Conservation (phyloP, 2,797 vertebrate species). For the Mus caroli region DNA sequence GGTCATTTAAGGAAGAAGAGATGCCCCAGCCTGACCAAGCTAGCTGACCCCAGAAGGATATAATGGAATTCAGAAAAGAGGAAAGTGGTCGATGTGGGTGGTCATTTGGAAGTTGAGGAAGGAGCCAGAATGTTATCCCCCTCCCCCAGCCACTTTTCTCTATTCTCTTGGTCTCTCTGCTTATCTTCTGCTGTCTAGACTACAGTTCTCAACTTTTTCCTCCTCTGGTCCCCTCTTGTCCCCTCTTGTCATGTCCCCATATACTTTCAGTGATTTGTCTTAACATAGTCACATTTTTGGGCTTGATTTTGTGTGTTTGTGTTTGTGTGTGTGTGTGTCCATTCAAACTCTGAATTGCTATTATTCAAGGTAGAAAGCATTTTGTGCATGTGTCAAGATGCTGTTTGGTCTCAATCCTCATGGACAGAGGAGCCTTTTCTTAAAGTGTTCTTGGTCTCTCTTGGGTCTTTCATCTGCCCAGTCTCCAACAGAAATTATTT, state of each 20-base stretch:
- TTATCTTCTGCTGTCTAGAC: background rate
- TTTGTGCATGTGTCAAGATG: background rate
- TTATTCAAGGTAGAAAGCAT: constrained; percentile 16
- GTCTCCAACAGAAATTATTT: background rate
- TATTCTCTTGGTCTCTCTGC: background rate
- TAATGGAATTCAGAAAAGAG: background rate
- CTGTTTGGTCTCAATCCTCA: background rate
- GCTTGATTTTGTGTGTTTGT: background rate
- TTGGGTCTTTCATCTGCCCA: background rate
- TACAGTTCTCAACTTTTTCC: background rate
- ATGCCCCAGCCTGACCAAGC: background rate
- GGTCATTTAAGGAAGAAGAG: background rate
- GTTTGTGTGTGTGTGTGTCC: background rate
- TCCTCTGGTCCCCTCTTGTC: background rate
- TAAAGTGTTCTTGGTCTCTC: background rate
- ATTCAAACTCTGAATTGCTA: background rate
- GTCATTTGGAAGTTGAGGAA: background rate
- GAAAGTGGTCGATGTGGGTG: background rate
- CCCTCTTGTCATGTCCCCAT: background rate
- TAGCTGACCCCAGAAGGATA: background rate
- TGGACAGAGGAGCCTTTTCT: background rate
- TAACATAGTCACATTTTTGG: background rate
- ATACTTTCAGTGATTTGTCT: background rate
- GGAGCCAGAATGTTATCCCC: background rate
- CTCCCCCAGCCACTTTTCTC: too few species aligned